Conservation (phyloP, 2,888 invertebrate species). For the Mythimna impura region DNA sequence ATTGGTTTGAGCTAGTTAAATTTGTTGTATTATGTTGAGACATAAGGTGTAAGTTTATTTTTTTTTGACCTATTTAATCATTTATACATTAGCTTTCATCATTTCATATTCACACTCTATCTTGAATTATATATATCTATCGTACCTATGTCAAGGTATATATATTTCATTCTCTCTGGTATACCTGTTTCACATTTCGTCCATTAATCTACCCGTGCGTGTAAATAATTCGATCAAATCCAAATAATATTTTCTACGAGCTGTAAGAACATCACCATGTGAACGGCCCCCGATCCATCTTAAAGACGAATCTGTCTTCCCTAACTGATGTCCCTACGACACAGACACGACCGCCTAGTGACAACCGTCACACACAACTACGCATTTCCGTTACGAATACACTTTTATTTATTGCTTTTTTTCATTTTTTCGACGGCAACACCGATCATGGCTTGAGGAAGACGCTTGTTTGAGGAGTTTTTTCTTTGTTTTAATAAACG, state of each 20-base stretch:
- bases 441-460: conserved; percentile 60
- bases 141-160: not conserved
- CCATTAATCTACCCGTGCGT: conserved; percentile 26
- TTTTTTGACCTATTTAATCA: not conserved
- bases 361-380: conserved; percentile 74
- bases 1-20: not conserved
- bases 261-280: conserved; percentile 34
- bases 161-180: not conserved
- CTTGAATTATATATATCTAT: not conserved
- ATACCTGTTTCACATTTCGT: conserved; percentile 12
- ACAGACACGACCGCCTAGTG: conserved; percentile 60
- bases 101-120: conserved; percentile 1
- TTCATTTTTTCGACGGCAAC: conserved; percentile 68
- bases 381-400: conserved; percentile 74
- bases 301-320: conserved; percentile 61
- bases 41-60: not conserved
- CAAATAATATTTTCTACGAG: conserved; percentile 48
- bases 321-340: conserved; percentile 52
- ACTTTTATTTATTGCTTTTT: conserved; percentile 77
- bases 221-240: conserved; percentile 45
- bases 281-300: conserved; percentile 54
- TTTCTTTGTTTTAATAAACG: conserved; percentile 53
- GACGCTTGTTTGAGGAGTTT: conserved; percentile 45
- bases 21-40: not conserved
- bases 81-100: not conserved